Base-by-base conservation (phyloP, 2,888 invertebrate species). In the Volucella bombylans region DNA sequence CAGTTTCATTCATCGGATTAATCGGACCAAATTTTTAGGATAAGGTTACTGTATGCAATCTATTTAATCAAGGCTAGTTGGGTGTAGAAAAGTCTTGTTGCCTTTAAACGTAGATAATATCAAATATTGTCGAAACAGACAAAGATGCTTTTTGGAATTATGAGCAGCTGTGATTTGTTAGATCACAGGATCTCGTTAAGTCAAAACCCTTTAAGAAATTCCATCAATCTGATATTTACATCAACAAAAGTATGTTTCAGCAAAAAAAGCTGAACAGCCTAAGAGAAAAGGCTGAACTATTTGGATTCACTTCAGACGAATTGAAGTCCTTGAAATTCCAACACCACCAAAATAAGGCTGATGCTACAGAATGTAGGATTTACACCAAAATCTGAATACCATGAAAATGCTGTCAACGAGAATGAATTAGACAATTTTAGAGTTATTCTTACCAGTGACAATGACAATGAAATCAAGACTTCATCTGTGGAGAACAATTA, bases 271-370 rank as follows among this genome's bases (percentile, higher is more conserved):
- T 98, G 2, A 97, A 96, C 90, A 95, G 95, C 90, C 92, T 98
- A 6, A 98, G 98, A 98, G 93, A 95, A 45, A 97, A 97, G 90
- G 98, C 98, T 0, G 96, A 97, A 92, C 92, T 94, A 31, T 95
- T 96, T 38, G 98, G 97, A n/a, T 97, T 98, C 89, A 95, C 95
- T 23, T 94, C 94, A 81, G 95, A 96, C 87, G 98, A 98, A 91
- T 90, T 98, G 54, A 93, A 94, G 79, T 94, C 96, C 0, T 91
- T 98, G 14, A 96, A 98, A 91, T 98, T 98, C 89, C 92, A 92
- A 18, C 98, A 98, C 90, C 97, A 98, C 89, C 97, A 98, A 90
- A 96, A 97, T 87, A 98, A 98, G 92, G 94, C 98, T 64, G 96
- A 98, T 90, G 95, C 92, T 97, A 67, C 93, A 94, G 87, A 95